These are phyloP conservation scores for Stictocephala bisonia DNA, from an alignment of 2,888 invertebrate species.

Conservation along the genomic window DNA sequence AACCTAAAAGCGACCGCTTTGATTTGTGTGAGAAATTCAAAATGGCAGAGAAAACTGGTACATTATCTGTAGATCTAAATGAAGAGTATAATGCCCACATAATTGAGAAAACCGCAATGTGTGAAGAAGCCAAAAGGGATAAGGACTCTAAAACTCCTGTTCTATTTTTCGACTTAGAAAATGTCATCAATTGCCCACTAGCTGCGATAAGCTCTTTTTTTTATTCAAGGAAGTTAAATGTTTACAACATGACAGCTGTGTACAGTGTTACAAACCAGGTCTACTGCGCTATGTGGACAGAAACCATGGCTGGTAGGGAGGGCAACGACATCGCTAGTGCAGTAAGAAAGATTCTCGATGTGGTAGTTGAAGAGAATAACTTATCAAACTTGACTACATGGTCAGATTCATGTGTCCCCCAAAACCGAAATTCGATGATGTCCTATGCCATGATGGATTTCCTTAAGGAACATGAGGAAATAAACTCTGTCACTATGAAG, in stretches of 20 bases:
- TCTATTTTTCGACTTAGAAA: slow-evolving; percentile 26
- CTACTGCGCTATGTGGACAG: slow-evolving; percentile 26
- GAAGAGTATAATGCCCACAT: slow-evolving; percentile 18
- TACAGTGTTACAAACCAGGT: slow-evolving; percentile 18
- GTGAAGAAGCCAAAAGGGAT: slow-evolving; percentile 29
- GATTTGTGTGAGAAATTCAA: slow-evolving; percentile 19
- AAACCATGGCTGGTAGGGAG: slow-evolving; percentile 11
- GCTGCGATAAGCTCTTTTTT: slow-evolving; percentile 24
- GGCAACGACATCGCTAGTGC: slow-evolving; percentile 23
- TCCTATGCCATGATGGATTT: slow-evolving; percentile 21
- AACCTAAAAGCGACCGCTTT: slow-evolving; percentile 30
- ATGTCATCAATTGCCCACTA: slow-evolving; percentile 19
- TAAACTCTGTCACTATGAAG: slow-evolving; percentile 8
- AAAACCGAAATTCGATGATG: slow-evolving; percentile 12
- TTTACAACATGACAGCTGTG: slow-evolving; percentile 13
- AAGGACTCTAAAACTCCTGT: slow-evolving; percentile 17
- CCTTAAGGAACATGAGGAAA: slow-evolving; percentile 13
- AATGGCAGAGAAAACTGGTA: slow-evolving; percentile 18
- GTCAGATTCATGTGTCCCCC: slow-evolving; percentile 21
- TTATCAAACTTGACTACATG: slow-evolving; percentile 1
- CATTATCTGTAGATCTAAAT: slow-evolving; percentile 14
- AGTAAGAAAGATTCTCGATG: slow-evolving; percentile 1
- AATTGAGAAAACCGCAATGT: slow-evolving; percentile 15
- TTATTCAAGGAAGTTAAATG: slow-evolving; percentile 2
- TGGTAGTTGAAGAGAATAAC: slow-evolving; percentile 21